Evolutionary conservation across 1,140 invertebrate genomes (phyloP).

Genomic region (Microplitis mediator): DNA sequence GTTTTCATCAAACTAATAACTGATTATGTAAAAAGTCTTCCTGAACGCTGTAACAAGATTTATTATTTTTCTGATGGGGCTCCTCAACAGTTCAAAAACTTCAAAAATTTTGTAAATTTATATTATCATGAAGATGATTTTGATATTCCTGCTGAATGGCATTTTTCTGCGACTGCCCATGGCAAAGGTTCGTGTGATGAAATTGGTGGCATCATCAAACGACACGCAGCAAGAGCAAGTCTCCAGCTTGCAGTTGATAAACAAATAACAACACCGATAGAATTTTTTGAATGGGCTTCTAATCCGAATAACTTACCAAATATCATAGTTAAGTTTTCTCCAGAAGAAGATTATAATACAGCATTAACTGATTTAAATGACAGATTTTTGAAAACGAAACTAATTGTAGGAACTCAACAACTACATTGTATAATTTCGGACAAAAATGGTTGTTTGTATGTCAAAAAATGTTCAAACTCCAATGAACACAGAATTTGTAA

Average conservation of each 20-base stretch:
- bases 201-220: constrained; percentile 28
- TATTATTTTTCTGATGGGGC: constrained; percentile 20
- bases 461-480: not conserved
- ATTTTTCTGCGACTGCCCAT: constrained; percentile 45
- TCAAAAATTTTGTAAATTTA: constrained; percentile 19
- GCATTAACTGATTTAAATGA: not conserved
- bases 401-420: not conserved
- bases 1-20: not conserved
- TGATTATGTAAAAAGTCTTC: not conserved
- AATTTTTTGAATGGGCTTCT: constrained; percentile 12
- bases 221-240: constrained; percentile 27
- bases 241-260: constrained; percentile 17
- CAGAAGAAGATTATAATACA: not conserved
- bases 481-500: constrained; percentile 10
- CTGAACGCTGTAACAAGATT: not conserved
- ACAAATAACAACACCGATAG: constrained; percentile 14
- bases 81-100: constrained; percentile 7
- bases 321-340: not conserved
- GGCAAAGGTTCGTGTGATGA: constrained; percentile 39
- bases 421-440: not conserved
- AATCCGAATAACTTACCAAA: not conserved
- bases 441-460: constrained; percentile 2
- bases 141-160: constrained; percentile 37
- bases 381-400: not conserved
- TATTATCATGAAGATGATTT: constrained; percentile 34